Conservation (phyloP, 2,113 vertebrate species). For the Chamaetylas fuelleborni region DNA sequence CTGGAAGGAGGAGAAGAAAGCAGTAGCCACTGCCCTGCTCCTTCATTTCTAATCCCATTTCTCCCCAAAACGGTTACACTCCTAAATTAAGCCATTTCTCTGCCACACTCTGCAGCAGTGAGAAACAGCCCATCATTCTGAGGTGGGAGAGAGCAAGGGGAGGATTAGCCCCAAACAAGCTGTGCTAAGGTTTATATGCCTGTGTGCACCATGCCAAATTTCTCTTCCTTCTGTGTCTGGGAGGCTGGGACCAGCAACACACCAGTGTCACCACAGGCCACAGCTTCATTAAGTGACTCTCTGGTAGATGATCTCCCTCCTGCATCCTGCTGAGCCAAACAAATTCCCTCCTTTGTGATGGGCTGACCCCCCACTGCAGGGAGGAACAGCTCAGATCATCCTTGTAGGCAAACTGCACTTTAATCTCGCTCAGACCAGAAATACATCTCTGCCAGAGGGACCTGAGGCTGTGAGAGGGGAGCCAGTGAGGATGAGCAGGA, state of each 20-base stretch:
- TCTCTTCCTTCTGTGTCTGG: background rate
- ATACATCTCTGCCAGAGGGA: background rate
- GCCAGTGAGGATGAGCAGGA: background rate
- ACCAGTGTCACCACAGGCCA: rapidly evolving
- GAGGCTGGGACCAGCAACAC: background rate
- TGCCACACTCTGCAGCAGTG: background rate
- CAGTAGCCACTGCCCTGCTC: background rate
- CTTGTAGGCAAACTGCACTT: background rate
- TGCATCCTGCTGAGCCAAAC: background rate
- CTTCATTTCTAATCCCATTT: background rate
- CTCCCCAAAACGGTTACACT: rapidly evolving
- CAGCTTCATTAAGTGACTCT: background rate
- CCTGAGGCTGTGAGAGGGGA: background rate
- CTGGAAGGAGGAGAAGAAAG: background rate
- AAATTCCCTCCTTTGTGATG: background rate
- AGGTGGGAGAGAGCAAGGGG: background rate
- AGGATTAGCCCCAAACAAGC: background rate
- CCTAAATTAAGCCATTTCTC: background rate
- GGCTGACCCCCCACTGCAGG: rapidly evolving
- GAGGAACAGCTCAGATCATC: background rate
- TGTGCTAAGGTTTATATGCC: background rate
- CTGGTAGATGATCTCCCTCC: background rate
- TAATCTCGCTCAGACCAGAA: background rate
- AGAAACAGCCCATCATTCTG: background rate
- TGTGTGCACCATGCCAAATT: background rate